Conservation (phyloP, 1,140 invertebrate genomes). For the Drosophila pandora region DNA sequence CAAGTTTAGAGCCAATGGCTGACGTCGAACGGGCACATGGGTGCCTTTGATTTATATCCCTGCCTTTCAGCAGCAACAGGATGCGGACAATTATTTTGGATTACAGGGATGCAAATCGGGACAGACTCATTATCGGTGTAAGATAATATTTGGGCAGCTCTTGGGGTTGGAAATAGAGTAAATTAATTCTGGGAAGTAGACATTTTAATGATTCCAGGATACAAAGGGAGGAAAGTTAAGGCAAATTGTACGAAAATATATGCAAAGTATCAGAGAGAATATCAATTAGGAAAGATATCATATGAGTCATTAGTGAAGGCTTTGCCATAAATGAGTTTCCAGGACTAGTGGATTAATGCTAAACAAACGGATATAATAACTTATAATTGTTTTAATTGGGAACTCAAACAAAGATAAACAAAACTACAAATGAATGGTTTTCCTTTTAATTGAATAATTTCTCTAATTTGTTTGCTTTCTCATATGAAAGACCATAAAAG, state of each 20-base stretch:
- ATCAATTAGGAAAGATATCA: background rate
- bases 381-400: background rate
- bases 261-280: background rate
- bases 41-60: slow-evolving; percentile 53
- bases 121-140: slow-evolving; percentile 23
- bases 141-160: slow-evolving; percentile 7
- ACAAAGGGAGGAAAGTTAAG: background rate
- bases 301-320: background rate
- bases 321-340: background rate
- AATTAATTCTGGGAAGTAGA: slow-evolving; percentile 21
- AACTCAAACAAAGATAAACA: background rate
- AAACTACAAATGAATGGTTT: background rate
- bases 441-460: background rate
- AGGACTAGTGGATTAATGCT: background rate
- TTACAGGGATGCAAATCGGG: slow-evolving; percentile 25
- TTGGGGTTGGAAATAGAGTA: slow-evolving; percentile 14
- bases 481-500: background rate
- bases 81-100: slow-evolving; percentile 23
- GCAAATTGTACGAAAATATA: background rate
- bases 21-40: slow-evolving; percentile 4
- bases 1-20: slow-evolving; percentile 48
- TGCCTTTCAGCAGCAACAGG: slow-evolving; percentile 20
- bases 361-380: background rate
- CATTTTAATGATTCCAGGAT: background rate
- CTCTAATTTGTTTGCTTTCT: background rate